These are phyloP conservation scores for Elysia chlorotica DNA, from an alignment of 1,140 invertebrate species.

Conservation along the genomic window DNA sequence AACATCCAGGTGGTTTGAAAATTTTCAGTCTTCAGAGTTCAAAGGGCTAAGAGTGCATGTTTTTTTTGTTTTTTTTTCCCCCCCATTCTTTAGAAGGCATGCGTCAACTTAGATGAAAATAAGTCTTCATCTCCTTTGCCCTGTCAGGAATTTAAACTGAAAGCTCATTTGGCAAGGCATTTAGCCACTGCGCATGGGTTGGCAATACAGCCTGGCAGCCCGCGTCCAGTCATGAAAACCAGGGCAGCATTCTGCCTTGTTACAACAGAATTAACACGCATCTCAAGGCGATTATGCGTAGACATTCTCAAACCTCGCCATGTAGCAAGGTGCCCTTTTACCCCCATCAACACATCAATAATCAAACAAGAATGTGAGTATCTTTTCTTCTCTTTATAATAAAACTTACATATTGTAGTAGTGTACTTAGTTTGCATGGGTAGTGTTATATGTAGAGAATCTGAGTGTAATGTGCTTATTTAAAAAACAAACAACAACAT, in stretches of 20 bases:
- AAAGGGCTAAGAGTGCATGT: background rate
- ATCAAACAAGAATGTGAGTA: conserved; percentile 71
- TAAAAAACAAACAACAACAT: no score
- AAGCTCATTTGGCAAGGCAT: conserved; percentile 88
- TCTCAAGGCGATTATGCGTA: conserved; percentile 83
- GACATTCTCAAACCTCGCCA: conserved; percentile 83
- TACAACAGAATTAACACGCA: conserved; percentile 82
- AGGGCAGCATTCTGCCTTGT: conserved; percentile 93
- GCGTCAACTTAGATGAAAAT: no score
- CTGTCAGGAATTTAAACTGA: conserved; percentile 88
- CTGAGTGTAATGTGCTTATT: no score
- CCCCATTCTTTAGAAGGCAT: no score
- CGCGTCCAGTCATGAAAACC: conserved; percentile 94
- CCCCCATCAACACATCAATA: conserved; percentile 80
- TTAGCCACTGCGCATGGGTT: conserved; percentile 88
- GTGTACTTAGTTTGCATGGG: no score
- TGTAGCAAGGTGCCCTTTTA: conserved; percentile 85
- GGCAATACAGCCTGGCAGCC: conserved; percentile 72
- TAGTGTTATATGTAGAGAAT: no score
- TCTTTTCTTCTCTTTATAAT: no score
- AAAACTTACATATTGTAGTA: no score
- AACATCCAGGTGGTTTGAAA: background rate
- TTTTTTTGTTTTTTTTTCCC: background rate
- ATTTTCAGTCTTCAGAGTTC: background rate
- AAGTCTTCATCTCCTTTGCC: no score